Evolutionary conservation across 1,140 invertebrate genomes (phyloP), one percentile per base, ranked within the genome.

Genomic region (Hycleus phaleratus): DNA sequence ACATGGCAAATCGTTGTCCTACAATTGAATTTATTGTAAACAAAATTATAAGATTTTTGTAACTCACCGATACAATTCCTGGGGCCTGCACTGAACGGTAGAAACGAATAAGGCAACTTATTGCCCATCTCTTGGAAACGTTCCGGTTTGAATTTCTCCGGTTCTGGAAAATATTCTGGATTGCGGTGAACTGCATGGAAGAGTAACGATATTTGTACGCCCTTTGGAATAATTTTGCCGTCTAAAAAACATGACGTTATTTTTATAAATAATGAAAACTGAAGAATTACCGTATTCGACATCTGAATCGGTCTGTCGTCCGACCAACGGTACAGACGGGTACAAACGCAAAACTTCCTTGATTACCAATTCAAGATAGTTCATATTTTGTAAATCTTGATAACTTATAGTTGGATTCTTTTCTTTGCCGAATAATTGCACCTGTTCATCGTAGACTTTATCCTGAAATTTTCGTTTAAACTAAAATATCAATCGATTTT

Each of bases 21-120:
- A 7, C 26, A 4, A 42, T n/a, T 42, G 9, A 42, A 42, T 3
- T 10, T 42, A 42, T 10, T 42, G 26, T 12, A 12, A 12, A 12
- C 0, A 12, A 12, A 12, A 12, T 38, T 7, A 38, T 38, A 5
- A 38, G 9, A 7, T 38, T 38, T 9, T 7, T 9, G 38, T 38
- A 39, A 39, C 38, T 32, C 46, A 69, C 81, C 81, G 51, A 88
- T 85, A 66, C 85, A 91, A 68, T 88, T 90, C 58, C 88, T 78
- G 2, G 83, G 82, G 3, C 87, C 88, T 39, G 84, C 87, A 64
- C 85, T 87, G 68, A 91, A 90, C 4, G 87, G 86, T 12, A 88
- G 79, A 63, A 85, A 90, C 3, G 83, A 77, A 64, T 79, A 86
- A 0, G 83, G 81, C 67, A 85, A 77, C 53, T 83, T 75, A 26